A percentile compares a stretch with the other conserved stretches of the same genome.
Conservation (phyloP, 2,797 vertebrate species). For the Champsocephalus gunnari region DNA sequence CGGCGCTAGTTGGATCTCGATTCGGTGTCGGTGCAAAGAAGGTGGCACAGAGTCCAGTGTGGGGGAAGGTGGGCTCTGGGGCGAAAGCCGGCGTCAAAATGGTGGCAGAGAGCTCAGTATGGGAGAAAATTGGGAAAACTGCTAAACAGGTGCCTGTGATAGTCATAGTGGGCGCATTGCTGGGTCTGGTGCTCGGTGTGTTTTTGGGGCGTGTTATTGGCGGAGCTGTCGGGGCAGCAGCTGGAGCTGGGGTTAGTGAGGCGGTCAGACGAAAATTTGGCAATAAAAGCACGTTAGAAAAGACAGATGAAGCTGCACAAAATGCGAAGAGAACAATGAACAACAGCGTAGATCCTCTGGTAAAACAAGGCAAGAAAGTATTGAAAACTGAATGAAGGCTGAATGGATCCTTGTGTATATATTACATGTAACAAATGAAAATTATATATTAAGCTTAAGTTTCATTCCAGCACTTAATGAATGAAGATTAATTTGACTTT, state of each 20-base stretch:
- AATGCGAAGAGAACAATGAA: constrained; percentile 20
- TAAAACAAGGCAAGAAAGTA: constrained; percentile 60
- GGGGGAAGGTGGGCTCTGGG: constrained; percentile 71
- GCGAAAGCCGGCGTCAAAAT: constrained; percentile 71
- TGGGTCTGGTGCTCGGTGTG: constrained; percentile 79
- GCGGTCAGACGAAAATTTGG: constrained; percentile 73
- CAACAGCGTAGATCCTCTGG: constrained; percentile 20
- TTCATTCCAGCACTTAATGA: neutral
- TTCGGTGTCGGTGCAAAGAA: constrained; percentile 65
- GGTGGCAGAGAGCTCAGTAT: constrained; percentile 72
- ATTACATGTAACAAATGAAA: constrained; percentile 13
- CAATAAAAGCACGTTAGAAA: constrained; percentile 40
- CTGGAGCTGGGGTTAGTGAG: constrained; percentile 76
- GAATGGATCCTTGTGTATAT: neutral
- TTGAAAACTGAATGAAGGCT: constrained; percentile 77
- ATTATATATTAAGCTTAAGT: neutral
- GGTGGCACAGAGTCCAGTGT: constrained; percentile 74
- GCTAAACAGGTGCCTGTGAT: constrained; percentile 68
- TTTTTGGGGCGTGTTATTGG: constrained; percentile 77
- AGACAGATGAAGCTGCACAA: constrained; percentile 6
- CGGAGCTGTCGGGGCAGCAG: constrained; percentile 78
- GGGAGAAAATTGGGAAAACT: constrained; percentile 63
- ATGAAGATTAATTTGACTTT: neutral
- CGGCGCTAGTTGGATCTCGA: constrained; percentile 59
- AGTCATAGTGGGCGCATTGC: constrained; percentile 62